Evolutionary conservation across 1,140 invertebrate species (phyloP).

Genomic region (Drosophila nikananu): DNA sequence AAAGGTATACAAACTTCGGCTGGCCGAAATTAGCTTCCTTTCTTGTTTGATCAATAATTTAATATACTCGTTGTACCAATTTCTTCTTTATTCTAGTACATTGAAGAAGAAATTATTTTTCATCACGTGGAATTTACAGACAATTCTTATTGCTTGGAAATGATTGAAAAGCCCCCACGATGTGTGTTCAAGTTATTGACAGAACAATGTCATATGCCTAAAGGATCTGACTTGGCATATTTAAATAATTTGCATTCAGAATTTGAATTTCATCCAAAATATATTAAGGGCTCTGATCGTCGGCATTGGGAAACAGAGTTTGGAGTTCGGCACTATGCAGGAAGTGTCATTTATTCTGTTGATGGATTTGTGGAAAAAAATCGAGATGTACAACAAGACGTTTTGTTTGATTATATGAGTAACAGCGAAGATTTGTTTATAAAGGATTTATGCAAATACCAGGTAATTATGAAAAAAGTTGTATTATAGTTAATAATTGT

Average conservation of each 20-base stretch:
- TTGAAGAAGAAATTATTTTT: conserved; percentile 94
- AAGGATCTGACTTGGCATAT: conserved; percentile 96
- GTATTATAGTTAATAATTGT: not conserved
- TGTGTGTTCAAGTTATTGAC: conserved; percentile 95
- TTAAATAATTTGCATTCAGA: conserved; percentile 95
- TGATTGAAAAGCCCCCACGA: conserved; percentile 95
- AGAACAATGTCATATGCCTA: conserved; percentile 97
- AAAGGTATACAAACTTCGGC: not conserved
- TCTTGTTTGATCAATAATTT: not conserved
- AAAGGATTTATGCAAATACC: conserved; percentile 94
- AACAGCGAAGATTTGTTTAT: conserved; percentile 95
- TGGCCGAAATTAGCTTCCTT: not conserved
- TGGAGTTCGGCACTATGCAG: conserved; percentile 97
- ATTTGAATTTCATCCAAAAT: conserved; percentile 94
- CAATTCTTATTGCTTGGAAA: conserved; percentile 94
- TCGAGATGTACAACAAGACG: conserved; percentile 96
- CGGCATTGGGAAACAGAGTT: conserved; percentile 96
- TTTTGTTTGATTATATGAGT: conserved; percentile 96
- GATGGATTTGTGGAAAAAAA: conserved; percentile 99
- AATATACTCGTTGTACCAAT: not conserved
- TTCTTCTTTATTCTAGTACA: conserved; percentile 88
- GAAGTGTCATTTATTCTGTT: conserved; percentile 95
- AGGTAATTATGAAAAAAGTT: conserved; percentile 85
- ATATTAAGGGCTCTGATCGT: conserved; percentile 94
- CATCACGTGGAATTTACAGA: conserved; percentile 96